These are phyloP conservation scores for Rhagoletis zephyria DNA, from an alignment of 1,140 invertebrate species.

Conservation along the genomic window DNA sequence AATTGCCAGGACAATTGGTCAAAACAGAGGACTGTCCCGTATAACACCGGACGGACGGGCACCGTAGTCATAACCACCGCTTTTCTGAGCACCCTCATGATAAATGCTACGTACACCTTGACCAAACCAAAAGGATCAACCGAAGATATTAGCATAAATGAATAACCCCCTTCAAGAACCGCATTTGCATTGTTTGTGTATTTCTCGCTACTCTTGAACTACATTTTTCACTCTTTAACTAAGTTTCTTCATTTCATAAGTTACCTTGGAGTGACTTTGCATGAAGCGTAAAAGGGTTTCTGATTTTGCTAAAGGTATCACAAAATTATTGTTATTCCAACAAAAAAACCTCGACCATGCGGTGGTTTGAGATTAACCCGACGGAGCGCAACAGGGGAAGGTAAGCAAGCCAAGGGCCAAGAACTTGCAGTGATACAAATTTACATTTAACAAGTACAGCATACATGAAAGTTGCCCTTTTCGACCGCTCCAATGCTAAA, in stretches of 20 bases:
- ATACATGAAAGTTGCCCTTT: neutral
- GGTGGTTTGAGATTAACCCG: too few relatives aligned
- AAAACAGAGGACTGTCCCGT: too few relatives aligned
- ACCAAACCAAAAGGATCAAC: too few relatives aligned
- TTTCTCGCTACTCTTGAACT: neutral
- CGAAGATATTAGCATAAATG: too few relatives aligned
- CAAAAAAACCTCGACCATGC: neutral
- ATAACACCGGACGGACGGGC: too few relatives aligned
- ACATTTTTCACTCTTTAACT: neutral
- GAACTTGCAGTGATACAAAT: neutral
- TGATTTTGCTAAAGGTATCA: neutral
- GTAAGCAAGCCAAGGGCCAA: neutral
- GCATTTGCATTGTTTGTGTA: neutral
- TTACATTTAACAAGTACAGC: neutral
- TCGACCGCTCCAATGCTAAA: constrained; percentile 7
- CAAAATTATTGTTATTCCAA: neutral
- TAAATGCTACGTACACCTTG: too few relatives aligned
- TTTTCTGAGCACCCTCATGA: too few relatives aligned
- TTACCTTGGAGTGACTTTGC: neutral
- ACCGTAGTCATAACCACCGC: too few relatives aligned
- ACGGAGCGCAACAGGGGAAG: neutral
- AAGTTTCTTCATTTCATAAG: neutral
- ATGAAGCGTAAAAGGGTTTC: neutral
- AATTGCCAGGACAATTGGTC: too few relatives aligned
- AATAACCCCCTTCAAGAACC: too few relatives aligned